Evolutionary conservation across 2,888 invertebrate species (phyloP).

Genomic region (Caprella mutica): DNA sequence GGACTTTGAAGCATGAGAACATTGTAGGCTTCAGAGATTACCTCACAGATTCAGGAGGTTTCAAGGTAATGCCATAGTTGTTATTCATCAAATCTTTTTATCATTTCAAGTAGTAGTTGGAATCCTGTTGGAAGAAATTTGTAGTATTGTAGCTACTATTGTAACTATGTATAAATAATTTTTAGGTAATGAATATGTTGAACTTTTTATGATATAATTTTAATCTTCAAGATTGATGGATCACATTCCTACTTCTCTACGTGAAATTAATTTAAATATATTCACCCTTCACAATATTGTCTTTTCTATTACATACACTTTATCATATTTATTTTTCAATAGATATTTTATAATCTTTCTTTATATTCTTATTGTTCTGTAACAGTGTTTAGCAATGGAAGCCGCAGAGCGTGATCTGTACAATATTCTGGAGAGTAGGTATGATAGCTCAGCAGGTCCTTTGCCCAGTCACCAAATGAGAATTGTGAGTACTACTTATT

Average conservation of each 20-base stretch:
- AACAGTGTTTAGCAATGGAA: slow-evolving; percentile 63
- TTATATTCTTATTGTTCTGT: background rate
- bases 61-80: no score
- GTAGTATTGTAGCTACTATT: no score
- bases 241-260: no score
- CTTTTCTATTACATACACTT: background rate
- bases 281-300: no score
- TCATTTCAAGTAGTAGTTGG: background rate
- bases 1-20: slow-evolving; percentile 61
- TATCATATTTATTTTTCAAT: slow-evolving; percentile 34
- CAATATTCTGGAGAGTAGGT: slow-evolving; percentile 57
- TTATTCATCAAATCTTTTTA: background rate
- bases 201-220: no score
- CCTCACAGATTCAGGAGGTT: slow-evolving; percentile 45
- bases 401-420: slow-evolving; percentile 60
- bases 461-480: slow-evolving; percentile 45
- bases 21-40: slow-evolving; percentile 63
- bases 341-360: background rate
- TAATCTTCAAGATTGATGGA: no score
- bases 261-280: no score
- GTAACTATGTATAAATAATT: no score
- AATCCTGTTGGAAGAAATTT: no score
- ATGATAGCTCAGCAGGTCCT: slow-evolving; percentile 47
- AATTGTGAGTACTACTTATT: slow-evolving; percentile 17
- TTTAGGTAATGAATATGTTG: no score